Percentiles rank a stretch among this genome's conserved stretches.
Evolutionary conservation across 2,113 vertebrate species (phyloP).

Genomic region (Morphnarchus princeps): DNA sequence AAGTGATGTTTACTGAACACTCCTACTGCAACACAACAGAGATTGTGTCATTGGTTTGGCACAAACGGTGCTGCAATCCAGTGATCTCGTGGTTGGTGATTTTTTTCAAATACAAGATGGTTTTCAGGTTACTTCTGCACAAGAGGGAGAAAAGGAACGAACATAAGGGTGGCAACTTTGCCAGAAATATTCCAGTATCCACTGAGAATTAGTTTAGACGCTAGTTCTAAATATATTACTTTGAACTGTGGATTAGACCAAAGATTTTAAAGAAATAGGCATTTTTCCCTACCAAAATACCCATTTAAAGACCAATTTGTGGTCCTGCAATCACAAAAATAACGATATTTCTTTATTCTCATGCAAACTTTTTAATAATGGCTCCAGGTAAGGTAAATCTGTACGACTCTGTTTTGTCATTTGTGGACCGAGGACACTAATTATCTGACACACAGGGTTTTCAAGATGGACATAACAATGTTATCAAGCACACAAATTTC

Average conservation of each 20-base stretch:
- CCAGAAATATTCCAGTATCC: not conserved
- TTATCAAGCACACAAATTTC: not conserved
- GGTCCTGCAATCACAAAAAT: not conserved
- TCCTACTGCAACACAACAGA: not conserved
- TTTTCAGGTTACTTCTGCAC: not conserved
- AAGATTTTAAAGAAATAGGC: not conserved
- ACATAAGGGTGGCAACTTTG: not conserved
- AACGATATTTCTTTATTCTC: not conserved
- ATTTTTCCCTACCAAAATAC: accelerated
- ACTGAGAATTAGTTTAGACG: not conserved
- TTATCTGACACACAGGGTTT: not conserved
- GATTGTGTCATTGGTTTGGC: not conserved
- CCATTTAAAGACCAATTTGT: not conserved
- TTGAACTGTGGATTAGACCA: not conserved
- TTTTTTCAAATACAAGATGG: not conserved
- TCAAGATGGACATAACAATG: not conserved
- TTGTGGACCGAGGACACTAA: not conserved
- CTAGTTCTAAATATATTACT: not conserved
- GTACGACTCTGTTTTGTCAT: not conserved
- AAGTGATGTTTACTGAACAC: not conserved
- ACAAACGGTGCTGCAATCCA: not conserved
- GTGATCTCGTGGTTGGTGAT: not conserved
- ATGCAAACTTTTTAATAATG: not conserved
- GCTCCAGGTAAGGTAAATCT: not conserved
- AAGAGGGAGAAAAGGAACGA: not conserved